phyloP scores from a whole-genome alignment of 2,888 invertebrate species.

The Conistra vaccinii region DNA sequence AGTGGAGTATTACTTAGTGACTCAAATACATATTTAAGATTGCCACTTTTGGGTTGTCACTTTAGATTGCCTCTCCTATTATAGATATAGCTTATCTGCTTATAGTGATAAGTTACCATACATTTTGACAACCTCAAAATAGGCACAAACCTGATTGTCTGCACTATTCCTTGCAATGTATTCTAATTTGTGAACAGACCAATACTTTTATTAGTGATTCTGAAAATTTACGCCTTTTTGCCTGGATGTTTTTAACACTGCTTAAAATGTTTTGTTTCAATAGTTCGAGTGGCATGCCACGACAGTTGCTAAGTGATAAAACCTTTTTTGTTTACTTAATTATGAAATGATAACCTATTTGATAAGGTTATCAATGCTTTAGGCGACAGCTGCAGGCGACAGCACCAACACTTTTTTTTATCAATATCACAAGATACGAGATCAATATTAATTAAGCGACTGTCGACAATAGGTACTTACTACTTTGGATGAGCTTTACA shows the following conservation, averaged over 20 bases:
- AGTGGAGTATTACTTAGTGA: conserved; percentile 15
- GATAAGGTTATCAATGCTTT: conserved; percentile 20
- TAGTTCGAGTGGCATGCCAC: not conserved
- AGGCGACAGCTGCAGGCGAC: not conserved
- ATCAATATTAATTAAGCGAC: not conserved
- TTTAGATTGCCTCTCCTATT: no score
- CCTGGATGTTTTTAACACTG: not conserved
- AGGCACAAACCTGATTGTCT: not conserved
- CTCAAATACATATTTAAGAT: conserved; percentile 5
- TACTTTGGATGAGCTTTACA: not conserved
- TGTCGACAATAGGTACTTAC: not conserved
- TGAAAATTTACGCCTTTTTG: not conserved
- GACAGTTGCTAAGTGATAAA: not conserved
- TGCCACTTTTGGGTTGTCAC: no score
- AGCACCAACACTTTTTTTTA: conserved; percentile 25
- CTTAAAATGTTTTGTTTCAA: not conserved
- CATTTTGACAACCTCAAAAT: not conserved
- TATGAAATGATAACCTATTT: conserved; percentile 2
- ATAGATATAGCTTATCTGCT: not conserved
- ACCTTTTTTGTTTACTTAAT: not conserved
- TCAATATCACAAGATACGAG: not conserved
- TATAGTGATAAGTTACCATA: not conserved
- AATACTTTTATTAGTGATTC: not conserved
- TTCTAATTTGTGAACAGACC: not conserved
- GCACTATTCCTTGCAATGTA: not conserved